These are phyloP conservation scores for Planiliza haematocheilus DNA, from an alignment of 2,113 vertebrate species.

Conservation along the genomic window DNA sequence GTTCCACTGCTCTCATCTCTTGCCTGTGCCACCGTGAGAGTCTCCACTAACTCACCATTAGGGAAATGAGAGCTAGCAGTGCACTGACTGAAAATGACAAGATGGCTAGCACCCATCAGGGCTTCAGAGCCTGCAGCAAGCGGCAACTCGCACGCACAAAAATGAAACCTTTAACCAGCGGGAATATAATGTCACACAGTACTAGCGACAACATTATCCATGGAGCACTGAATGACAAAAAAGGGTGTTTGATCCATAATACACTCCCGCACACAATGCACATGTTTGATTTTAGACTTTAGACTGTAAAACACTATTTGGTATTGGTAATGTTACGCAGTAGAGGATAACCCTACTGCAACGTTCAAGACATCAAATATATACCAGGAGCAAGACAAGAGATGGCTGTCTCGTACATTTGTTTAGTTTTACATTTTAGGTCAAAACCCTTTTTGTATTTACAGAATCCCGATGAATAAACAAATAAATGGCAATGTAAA, in stretches of 20 bases:
- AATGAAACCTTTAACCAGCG: constrained; percentile 19
- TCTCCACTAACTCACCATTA: constrained; percentile 58
- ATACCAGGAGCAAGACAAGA: too few species aligned
- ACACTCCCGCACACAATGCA: not conserved
- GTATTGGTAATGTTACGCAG: too few species aligned
- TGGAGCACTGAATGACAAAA: constrained; percentile 2
- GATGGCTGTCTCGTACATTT: too few species aligned
- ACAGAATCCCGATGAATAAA: too few species aligned
- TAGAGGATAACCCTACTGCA: too few species aligned
- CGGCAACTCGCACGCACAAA: constrained; percentile 3
- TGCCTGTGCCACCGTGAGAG: constrained; percentile 36
- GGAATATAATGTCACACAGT: constrained; percentile 12
- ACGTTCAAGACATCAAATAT: too few species aligned
- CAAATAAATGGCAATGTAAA: too few species aligned
- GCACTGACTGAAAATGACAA: constrained; percentile 44
- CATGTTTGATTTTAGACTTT: constrained; percentile 1
- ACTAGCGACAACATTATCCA: not conserved
- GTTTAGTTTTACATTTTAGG: too few species aligned
- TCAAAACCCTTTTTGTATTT: too few species aligned
- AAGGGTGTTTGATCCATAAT: not conserved
- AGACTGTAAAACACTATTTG: not conserved
- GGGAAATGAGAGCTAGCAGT: constrained; percentile 57
- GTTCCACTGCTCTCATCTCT: constrained; percentile 46
- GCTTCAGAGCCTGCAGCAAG: constrained; percentile 15
- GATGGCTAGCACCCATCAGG: constrained; percentile 24